Evolutionary conservation across 2,888 invertebrate genomes (phyloP).

Genomic region (Pharmacophagus antenor): DNA sequence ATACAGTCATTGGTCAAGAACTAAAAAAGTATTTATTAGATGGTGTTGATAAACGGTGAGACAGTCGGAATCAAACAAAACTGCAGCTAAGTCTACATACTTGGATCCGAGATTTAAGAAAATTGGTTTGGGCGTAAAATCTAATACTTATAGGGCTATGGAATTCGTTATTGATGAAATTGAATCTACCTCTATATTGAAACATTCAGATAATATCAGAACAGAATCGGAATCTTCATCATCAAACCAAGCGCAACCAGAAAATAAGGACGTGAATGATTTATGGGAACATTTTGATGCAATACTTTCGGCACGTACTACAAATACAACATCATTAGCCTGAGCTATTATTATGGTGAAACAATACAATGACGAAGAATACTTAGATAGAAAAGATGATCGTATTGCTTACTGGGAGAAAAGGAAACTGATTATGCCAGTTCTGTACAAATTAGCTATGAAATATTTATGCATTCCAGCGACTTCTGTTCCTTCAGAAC

Average conservation of each 20-base stretch:
- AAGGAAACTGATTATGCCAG: slow-evolving; percentile 11
- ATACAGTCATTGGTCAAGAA: slow-evolving; percentile 8
- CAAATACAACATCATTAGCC: no score
- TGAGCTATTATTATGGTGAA: no score
- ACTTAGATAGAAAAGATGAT: slow-evolving; percentile 12
- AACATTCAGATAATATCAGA: slow-evolving; percentile 10
- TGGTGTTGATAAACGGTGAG: not conserved
- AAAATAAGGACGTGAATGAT: slow-evolving; percentile 14
- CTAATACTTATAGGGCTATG: slow-evolving; percentile 20
- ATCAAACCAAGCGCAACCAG: not conserved
- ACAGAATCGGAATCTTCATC: slow-evolving; percentile 4
- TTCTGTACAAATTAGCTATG: slow-evolving; percentile 16
- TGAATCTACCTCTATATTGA: slow-evolving; percentile 18
- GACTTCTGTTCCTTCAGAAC: slow-evolving; percentile 16
- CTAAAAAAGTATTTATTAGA: slow-evolving; percentile 6
- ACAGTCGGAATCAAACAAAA: slow-evolving; percentile 2
- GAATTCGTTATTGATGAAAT: slow-evolving; percentile 21
- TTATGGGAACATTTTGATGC: slow-evolving; percentile 24
- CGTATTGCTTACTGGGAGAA: slow-evolving; percentile 9
- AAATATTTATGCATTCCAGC: slow-evolving; percentile 20
- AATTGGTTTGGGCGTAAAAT: slow-evolving; percentile 5
- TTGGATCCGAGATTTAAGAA: slow-evolving; percentile 11
- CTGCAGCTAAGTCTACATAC: slow-evolving; percentile 3
- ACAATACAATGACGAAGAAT: slow-evolving; percentile 9
- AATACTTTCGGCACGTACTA: no score